These are phyloP conservation scores for Sinosuthora webbiana DNA, from an alignment of 2,113 vertebrate genomes.

Conservation along the genomic window DNA sequence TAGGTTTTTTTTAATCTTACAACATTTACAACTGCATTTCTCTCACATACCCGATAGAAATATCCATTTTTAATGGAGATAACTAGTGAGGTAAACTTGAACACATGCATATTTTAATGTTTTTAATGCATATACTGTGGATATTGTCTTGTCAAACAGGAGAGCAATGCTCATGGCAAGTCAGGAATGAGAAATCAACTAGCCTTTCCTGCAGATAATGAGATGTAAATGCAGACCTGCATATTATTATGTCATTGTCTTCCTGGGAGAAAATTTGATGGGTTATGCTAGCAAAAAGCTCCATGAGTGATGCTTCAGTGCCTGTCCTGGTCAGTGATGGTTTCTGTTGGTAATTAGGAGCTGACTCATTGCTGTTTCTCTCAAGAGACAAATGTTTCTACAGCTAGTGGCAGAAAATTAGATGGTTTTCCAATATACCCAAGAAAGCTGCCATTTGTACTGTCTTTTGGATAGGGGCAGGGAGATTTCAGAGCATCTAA, in stretches of 20 bases:
- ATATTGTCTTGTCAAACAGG: not conserved
- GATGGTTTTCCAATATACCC: not conserved
- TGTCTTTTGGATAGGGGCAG: not conserved
- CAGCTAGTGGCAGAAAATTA: not conserved
- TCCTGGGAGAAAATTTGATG: not conserved
- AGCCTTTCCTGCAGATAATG: not conserved
- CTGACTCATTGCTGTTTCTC: constrained; percentile 12
- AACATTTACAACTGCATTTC: not conserved
- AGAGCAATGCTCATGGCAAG: not conserved
- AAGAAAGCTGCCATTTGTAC: not conserved
- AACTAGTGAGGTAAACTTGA: not conserved
- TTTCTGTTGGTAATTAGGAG: constrained; percentile 10
- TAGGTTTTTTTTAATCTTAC: not conserved
- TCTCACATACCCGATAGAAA: not conserved
- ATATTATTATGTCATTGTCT: not conserved
- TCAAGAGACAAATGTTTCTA: constrained; percentile 5
- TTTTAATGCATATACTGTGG: not conserved
- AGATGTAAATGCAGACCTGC: not conserved
- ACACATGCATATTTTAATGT: not conserved
- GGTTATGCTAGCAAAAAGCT: not conserved
- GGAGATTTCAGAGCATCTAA: not conserved
- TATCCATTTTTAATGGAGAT: not conserved
- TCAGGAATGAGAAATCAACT: not conserved
- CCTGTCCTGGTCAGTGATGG: not conserved
- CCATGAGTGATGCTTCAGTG: not conserved